A percentile compares a stretch with the other conserved stretches of the same genome.
Evolutionary conservation across 2,888 invertebrate genomes (phyloP).

Genomic region (Hoplodrina ambigua): DNA sequence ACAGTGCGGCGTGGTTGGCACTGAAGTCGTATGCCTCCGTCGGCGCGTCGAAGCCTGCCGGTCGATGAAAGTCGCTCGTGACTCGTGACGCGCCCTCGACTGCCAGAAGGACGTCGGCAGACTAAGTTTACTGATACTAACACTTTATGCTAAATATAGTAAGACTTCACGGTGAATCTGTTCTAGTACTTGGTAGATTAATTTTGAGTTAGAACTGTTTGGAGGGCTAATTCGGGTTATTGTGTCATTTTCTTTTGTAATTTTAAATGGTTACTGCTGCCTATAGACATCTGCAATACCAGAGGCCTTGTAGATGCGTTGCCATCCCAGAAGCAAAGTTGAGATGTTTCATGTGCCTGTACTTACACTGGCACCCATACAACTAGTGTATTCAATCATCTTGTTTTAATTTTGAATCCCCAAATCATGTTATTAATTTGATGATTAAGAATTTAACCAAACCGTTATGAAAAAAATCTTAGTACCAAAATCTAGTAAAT

Average conservation of each 20-base stretch:
- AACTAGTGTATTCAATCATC: no score
- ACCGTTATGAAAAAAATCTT: no score
- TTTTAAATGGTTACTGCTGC: no score
- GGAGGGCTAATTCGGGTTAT: constrained; percentile 35
- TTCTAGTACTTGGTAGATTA: constrained; percentile 26
- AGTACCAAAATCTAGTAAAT: no score
- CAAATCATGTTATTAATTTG: no score
- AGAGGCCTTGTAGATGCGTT: no score
- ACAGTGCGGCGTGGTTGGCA: constrained; percentile 76
- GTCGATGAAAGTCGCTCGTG: constrained; percentile 68
- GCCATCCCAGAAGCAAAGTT: no score
- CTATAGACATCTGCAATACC: no score
- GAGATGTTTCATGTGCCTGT: no score
- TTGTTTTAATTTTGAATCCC: no score
- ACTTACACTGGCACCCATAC: no score
- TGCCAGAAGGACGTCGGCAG: constrained; percentile 57
- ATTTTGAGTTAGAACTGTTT: constrained; percentile 5
- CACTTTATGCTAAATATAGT: constrained; percentile 52
- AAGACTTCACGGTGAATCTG: constrained; percentile 55
- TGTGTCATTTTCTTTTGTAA: constrained; percentile 31
- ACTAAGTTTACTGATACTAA: constrained; percentile 47
- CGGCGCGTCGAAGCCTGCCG: constrained; percentile 56
- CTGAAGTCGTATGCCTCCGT: constrained; percentile 74
- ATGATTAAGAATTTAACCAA: no score
- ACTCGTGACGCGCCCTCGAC: constrained; percentile 54